phyloP scores from a whole-genome alignment of 2,888 invertebrate species.

The Pantelozetes paolii region DNA sequence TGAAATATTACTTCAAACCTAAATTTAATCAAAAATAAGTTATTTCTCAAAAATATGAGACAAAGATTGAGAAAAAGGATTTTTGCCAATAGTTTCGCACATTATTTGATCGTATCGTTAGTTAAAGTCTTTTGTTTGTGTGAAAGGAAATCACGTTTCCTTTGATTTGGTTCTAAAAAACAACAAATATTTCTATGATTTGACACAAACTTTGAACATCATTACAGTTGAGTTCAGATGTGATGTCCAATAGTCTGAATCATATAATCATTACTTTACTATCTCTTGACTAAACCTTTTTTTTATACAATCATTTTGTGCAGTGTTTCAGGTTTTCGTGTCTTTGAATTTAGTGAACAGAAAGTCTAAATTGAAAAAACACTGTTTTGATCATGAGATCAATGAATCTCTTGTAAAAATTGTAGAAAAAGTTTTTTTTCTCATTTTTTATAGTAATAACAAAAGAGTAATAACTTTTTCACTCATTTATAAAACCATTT shows the following conservation, averaged over 20 bases:
- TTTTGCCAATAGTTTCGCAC: not conserved
- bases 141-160: slow-evolving; percentile 27
- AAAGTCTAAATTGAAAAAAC: not conserved
- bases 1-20: not conserved
- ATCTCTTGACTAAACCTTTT: not conserved
- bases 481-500: too few relatives aligned
- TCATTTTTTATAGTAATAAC: not conserved
- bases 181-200: not conserved
- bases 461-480: not conserved
- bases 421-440: not conserved
- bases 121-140: not conserved
- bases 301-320: slow-evolving; percentile 7
- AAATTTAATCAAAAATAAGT: not conserved
- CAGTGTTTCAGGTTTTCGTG: not conserved
- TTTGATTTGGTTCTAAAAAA: not conserved
- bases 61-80: not conserved
- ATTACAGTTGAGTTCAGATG: slow-evolving; percentile 8
- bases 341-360: not conserved
- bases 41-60: not conserved
- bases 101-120: slow-evolving; percentile 22
- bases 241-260: slow-evolving; percentile 14
- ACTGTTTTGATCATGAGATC: not conserved
- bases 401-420: not conserved
- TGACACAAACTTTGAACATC: slow-evolving; percentile 11
- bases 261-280: not conserved